These are phyloP conservation scores for Peromyscus leucopus DNA, from an alignment of 2,113 vertebrate genomes.

Conservation along the genomic window DNA sequence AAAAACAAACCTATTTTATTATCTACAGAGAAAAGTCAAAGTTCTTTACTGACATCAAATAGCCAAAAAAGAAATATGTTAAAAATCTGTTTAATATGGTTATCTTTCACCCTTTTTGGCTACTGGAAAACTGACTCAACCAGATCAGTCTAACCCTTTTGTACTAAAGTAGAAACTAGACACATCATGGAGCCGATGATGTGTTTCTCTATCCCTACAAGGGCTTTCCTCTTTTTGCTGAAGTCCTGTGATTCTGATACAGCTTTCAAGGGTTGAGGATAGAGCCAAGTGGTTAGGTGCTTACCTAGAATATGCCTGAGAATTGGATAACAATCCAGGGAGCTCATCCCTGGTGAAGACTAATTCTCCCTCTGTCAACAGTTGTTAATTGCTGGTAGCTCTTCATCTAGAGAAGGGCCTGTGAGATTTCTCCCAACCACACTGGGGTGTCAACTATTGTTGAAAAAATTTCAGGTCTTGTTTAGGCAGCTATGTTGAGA, in stretches of 20 bases:
- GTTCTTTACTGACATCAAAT: background rate
- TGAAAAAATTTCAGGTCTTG: background rate
- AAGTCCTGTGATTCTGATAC: background rate
- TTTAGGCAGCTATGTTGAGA: too few relatives aligned
- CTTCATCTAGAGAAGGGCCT: background rate
- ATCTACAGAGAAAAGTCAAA: background rate
- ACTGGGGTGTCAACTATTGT: background rate
- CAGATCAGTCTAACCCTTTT: background rate
- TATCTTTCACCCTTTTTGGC: background rate
- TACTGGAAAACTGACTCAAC: background rate
- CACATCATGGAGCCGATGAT: background rate
- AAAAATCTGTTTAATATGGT: background rate
- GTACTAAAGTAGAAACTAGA: background rate
- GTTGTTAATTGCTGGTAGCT: background rate
- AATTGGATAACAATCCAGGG: background rate
- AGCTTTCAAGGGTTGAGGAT: background rate
- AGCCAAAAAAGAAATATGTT: background rate
- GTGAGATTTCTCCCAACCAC: background rate
- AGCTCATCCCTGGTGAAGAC: background rate
- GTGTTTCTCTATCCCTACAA: background rate
- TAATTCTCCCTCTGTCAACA: background rate
- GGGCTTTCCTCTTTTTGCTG: background rate
- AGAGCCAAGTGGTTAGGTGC: background rate
- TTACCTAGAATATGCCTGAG: background rate
- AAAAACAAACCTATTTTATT: conserved; percentile 9